Conservation (phyloP, 1,140 invertebrate genomes). For the Zaprionus lachaisei region DNA sequence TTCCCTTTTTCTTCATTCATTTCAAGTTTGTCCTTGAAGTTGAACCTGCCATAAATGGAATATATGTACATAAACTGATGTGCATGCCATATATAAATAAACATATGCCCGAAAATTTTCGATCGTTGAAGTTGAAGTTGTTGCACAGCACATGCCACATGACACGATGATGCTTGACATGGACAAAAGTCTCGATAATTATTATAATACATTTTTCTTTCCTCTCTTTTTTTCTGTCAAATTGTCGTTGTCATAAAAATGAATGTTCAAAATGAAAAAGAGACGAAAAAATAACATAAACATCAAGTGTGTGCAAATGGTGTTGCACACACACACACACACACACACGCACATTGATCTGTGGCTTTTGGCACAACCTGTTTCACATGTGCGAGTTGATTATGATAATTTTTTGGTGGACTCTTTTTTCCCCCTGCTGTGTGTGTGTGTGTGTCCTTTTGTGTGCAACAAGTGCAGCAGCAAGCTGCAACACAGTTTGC, state of each 20-base stretch:
- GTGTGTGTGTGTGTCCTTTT: constrained; percentile 17
- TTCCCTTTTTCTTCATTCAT: constrained; percentile 1
- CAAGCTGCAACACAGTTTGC: constrained; percentile 6
- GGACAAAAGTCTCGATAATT: constrained; percentile 68
- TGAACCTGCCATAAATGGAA: constrained; percentile 23
- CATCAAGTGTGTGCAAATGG: constrained; percentile 73
- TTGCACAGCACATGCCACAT: constrained; percentile 40
- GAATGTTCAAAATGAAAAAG: constrained; percentile 50
- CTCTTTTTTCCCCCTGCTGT: background rate
- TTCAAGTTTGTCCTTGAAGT: constrained; percentile 35
- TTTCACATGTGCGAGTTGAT: constrained; percentile 57
- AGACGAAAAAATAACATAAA: constrained; percentile 46
- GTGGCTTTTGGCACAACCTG: constrained; percentile 55
- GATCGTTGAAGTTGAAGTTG: constrained; percentile 13
- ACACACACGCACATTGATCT: background rate
- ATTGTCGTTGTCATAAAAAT: constrained; percentile 72
- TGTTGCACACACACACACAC: background rate
- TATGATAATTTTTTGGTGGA: constrained; percentile 43
- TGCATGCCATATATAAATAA: constrained; percentile 17
- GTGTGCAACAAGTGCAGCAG: constrained; percentile 28
- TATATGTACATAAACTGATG: background rate
- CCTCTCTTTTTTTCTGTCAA: constrained; percentile 58
- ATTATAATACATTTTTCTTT: constrained; percentile 63
- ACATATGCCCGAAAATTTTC: constrained; percentile 29
- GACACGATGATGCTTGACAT: constrained; percentile 23